Evolutionary conservation across 2,797 vertebrate species (phyloP), one percentile per base, ranked within the genome.

Genomic region (Sebastiscus albofasciatus): DNA sequence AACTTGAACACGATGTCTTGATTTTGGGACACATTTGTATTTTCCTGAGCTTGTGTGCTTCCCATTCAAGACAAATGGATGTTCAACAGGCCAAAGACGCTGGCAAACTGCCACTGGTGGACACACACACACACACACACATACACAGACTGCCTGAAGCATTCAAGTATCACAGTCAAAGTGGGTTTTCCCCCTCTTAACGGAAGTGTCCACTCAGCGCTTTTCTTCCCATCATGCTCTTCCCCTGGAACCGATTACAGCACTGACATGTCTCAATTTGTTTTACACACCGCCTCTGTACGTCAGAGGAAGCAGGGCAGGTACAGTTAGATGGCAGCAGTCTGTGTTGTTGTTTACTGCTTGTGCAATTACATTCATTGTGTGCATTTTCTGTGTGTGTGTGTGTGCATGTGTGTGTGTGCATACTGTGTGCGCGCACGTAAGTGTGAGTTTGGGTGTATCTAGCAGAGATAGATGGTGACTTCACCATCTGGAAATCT

Each of bases 401-500:
- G 11, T n/a, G 16, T 42, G 62, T 65, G 34, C 14, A 34, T 39
- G 61, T 22, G 60, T 64, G 24, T 42, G 24, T 42, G 14, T 46
- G 42, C 42, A 46, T 46, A 12, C 36, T 62, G 18, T 18, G 9
- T 56, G 34, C 18, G 34, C 18, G 33, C 12, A 6, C 4, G 3
- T 5, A 61, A 39, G 27, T 66, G 62, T 27, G 61, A 58, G 65
- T 75, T 27, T 67, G 61, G 42, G 36, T 83, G 80, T 80, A 62
- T 87, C 65, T 79, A 96, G 94, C 95, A 95, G 96, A 96, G 95
- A 96, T 95, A 94, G 91, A 94, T 95, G 93, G 92, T 92, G 94
- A 95, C 95, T 95, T 92, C 95, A 94, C 96, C 97, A 97, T 97
- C 97, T 97, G 97, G 97, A 97, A 97, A 97, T 97, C 94, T 95